Conservation (phyloP, 2,113 vertebrate genomes). For the Calyptommatus sinebrachiatus region DNA sequence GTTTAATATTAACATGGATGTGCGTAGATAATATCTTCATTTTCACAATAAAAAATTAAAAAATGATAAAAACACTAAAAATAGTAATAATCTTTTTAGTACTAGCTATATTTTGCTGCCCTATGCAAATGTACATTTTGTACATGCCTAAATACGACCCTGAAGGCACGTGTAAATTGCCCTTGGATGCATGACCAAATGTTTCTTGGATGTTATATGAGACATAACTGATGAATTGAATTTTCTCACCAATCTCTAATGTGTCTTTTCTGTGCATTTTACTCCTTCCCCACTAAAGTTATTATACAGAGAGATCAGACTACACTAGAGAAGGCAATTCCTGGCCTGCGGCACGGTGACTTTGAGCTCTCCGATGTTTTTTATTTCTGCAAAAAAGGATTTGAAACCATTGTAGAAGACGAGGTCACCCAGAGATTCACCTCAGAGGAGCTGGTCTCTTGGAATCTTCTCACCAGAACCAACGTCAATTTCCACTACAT, state of each 20-base stretch:
- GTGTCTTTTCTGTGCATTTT: constrained; percentile 15
- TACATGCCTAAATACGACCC: too few relatives aligned
- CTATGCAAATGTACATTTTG: too few relatives aligned
- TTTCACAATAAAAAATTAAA: too few relatives aligned
- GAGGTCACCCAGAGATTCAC: constrained; percentile 94
- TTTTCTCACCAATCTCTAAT: neutral
- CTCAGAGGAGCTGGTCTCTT: constrained; percentile 93
- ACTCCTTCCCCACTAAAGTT: constrained; percentile 68
- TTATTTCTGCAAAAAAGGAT: constrained; percentile 89
- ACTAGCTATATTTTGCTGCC: too few relatives aligned
- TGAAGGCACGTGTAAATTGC: neutral
- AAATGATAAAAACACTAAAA: too few relatives aligned
- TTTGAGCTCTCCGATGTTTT: constrained; percentile 86
- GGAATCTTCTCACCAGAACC: constrained; percentile 97
- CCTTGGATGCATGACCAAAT: accelerated
- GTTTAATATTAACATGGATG: too few relatives aligned
- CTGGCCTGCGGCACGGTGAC: constrained; percentile 71
- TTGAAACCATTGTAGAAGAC: constrained; percentile 93
- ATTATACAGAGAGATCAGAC: constrained; percentile 86
- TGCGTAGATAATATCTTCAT: too few relatives aligned
- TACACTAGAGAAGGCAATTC: constrained; percentile 85
- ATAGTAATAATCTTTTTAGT: neutral
- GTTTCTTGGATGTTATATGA: neutral
- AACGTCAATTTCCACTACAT: constrained; percentile 92
- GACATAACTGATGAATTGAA: neutral